Base-by-base conservation (phyloP, 2,113 vertebrate genomes). In the Rutilus rutilus region DNA sequence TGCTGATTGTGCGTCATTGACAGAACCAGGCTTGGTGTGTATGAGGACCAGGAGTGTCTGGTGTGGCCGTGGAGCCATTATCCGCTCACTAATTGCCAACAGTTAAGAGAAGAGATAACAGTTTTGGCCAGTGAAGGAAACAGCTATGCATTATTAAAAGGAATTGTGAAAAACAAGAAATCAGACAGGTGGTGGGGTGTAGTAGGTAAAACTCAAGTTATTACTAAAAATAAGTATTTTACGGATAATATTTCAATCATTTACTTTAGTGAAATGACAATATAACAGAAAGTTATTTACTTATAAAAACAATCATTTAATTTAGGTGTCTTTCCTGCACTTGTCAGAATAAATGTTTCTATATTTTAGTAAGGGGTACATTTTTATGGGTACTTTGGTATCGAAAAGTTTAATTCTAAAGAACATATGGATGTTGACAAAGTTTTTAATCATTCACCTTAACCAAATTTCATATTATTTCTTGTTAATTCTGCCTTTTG, bases 71-170 rank as follows among this genome's bases (percentile, higher is more conserved):
- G 67, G 67, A 83, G 30, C 65, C 47, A 83, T 73, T 57, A 73
- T 73, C 65, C 82, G 39, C 21, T 39, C 65, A 17, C 67, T 83
- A 83, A 83, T 83, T 74, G 82, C 33, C 10, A 59, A 73, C 82
- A 83, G 52, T 83, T 83, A 73, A 83, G 47, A 69, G 21, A 39
- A 73, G 47, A 69, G 50, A 73, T 83, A 73, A 83, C 82, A 11
- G 82, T 59, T 83, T 65, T 65, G 42, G 42, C 79, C 79, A 67
- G 5, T 19, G 42, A 57, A 25, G 50, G 50, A 42, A 83, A 71
- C 52, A 62, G 77, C 23, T 33, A 25, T 54, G 33, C 10, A 15
- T 79, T n/a, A 79, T 79, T 79, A 79, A 79, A 42, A 79, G 52
- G 19, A 78, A 59, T 57, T 59, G 52, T 62, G 54, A 25, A 79